A percentile compares a stretch with the other conserved stretches of the same genome.
These are phyloP conservation scores for Bathynomus jamesi DNA, from an alignment of 1,140 invertebrate species.

Conservation along the genomic window DNA sequence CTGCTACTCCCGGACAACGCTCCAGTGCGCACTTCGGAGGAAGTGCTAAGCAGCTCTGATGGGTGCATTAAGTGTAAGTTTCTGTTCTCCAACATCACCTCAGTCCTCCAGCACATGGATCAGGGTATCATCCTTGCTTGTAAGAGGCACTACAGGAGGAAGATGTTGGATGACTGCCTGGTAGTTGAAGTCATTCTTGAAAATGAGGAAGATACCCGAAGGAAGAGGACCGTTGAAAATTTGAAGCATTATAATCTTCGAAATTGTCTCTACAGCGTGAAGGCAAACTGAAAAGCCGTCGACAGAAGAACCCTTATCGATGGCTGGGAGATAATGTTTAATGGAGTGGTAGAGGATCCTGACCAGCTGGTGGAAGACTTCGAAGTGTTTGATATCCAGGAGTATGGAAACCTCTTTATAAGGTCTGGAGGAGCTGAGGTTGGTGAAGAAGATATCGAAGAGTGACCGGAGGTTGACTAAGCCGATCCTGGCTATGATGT, in stretches of 20 bases:
- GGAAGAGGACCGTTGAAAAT: too few relatives aligned
- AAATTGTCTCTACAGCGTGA: too few relatives aligned
- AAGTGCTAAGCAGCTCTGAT: neutral
- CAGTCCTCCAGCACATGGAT: neutral
- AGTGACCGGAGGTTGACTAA: constrained; percentile 6
- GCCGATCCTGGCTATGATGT: constrained; percentile 3
- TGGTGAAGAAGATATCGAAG: neutral
- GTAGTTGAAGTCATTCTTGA: too few relatives aligned
- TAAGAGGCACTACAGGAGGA: too few relatives aligned
- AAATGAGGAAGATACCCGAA: too few relatives aligned
- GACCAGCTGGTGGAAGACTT: neutral
- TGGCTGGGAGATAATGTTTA: neutral
- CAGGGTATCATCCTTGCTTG: too few relatives aligned
- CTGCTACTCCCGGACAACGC: constrained; percentile 1
- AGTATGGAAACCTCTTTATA: neutral
- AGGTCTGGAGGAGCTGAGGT: neutral
- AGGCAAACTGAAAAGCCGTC: neutral
- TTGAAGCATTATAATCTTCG: too few relatives aligned
- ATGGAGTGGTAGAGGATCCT: neutral
- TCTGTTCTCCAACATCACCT: neutral
- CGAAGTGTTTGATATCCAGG: neutral
- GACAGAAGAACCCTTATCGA: neutral
- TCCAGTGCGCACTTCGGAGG: neutral
- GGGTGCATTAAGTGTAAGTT: too few relatives aligned
- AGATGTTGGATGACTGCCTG: too few relatives aligned